Percentiles rank a stretch among this genome's conserved stretches.
phyloP scores from a whole-genome alignment of 2,797 vertebrate species.

The Telmatherina bonti region DNA sequence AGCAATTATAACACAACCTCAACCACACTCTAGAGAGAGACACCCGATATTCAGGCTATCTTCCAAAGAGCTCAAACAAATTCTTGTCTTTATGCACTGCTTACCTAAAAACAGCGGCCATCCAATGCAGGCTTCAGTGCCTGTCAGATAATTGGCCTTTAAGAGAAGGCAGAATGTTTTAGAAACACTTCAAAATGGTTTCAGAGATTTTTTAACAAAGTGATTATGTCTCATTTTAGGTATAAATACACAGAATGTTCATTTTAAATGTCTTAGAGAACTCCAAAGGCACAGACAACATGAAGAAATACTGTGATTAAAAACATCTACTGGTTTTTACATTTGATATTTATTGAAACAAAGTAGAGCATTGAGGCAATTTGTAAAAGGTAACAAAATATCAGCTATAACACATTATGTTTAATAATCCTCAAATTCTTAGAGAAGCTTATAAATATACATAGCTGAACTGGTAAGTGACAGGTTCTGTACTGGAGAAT shows the following conservation, averaged over 20 bases:
- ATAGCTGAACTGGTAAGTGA: constrained; percentile 77
- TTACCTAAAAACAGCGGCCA: constrained; percentile 56
- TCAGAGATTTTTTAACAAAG: not conserved
- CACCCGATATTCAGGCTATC: constrained; percentile 64
- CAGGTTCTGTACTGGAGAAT: constrained; percentile 59
- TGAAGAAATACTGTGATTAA: constrained; percentile 42
- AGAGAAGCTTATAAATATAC: constrained; percentile 86
- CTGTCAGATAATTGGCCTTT: constrained; percentile 43
- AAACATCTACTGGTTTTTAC: constrained; percentile 71
- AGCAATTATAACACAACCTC: constrained; percentile 56
- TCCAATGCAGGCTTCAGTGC: constrained; percentile 39
- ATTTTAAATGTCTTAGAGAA: not conserved
- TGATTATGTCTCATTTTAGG: not conserved
- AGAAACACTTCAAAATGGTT: constrained; percentile 8
- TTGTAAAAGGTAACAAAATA: constrained; percentile 83
- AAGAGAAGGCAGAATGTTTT: constrained; percentile 9
- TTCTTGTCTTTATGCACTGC: constrained; percentile 42
- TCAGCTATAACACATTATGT: constrained; percentile 79
- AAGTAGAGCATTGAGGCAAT: constrained; percentile 82
- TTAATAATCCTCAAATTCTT: constrained; percentile 81
- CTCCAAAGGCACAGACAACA: constrained; percentile 10
- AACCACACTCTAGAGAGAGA: constrained; percentile 52
- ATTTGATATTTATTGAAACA: constrained; percentile 87
- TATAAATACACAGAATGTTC: not conserved
- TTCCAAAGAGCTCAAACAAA: constrained; percentile 62